phyloP scores from a whole-genome alignment of 2,113 vertebrate genomes.

The Ahaetulla prasina region DNA sequence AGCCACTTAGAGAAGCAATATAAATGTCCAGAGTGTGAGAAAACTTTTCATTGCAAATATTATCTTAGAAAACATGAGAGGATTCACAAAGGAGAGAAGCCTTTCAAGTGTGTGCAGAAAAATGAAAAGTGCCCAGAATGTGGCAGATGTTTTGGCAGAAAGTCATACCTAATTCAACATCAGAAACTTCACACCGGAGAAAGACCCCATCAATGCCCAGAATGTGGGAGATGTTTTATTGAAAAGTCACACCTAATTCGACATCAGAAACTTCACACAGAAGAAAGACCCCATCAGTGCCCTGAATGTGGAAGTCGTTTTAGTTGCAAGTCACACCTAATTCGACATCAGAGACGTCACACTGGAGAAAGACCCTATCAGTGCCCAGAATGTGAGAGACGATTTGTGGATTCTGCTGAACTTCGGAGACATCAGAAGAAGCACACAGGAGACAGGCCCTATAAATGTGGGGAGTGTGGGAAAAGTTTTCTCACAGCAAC shows the following conservation, averaged over 20 bases:
- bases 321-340: accelerated
- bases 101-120: too few species aligned
- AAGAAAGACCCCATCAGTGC: background rate
- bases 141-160: too few species aligned
- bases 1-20: too few species aligned
- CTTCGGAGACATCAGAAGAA: background rate
- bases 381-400: background rate
- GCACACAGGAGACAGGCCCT: background rate
- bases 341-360: too few species aligned
- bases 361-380: background rate
- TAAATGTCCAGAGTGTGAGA: too few species aligned
- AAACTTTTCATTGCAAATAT: too few species aligned
- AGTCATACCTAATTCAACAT: accelerated
- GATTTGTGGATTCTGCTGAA: background rate
- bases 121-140: too few species aligned
- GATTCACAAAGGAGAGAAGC: too few species aligned
- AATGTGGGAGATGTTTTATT: background rate
- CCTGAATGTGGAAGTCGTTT: too few species aligned
- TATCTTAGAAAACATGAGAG: too few species aligned
- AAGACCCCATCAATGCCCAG: background rate
- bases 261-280: too few species aligned
- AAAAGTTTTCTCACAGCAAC: background rate
- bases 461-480: background rate
- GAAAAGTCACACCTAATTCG: accelerated
- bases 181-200: too few species aligned